Base-by-base conservation (phyloP, 1,140 invertebrate genomes). In the Trigoniulus corallinus region DNA sequence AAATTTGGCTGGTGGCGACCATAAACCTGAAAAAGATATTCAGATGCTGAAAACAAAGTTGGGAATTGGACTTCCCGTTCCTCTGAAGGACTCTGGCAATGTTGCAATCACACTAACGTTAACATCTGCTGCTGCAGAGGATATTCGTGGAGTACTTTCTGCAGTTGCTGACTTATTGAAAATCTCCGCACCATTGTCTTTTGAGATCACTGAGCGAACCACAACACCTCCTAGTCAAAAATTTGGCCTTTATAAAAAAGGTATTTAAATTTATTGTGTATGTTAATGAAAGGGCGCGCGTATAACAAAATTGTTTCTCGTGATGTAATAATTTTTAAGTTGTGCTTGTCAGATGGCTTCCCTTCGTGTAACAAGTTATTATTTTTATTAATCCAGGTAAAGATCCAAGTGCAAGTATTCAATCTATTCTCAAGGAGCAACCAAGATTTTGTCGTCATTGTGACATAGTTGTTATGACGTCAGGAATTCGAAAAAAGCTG, bases 81-180 rank as follows among this genome's bases (percentile, higher is more conserved):
- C 73, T 54, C 67, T 75, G 59, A 80, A 76, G 64, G 81, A 82
- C 59, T 76, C 75, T 51, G 83, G 81, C 57, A 87, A 93, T 69
- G 84, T 95, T 41, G 88, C 88, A 22, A 88, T 96, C 12, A 94
- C 89, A 3, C 69, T 97, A 53, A 95, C 89, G 3, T 66, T 94
- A 26, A 88, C 85, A 10, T 84, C 86, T 49, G 78, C 80, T 51
- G 85, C 87, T 48, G 85, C 88, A 12, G 86, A 94, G 69, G 88
- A 96, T 64, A 89, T 96, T 56, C 76, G 85, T 55, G 83, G 84
- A 44, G 87, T 95, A 51, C 71, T 97, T 22, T 77, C 84, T 57
- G 82, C 88, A 65, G 74, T 96, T 56, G 88, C 91, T 3, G 88
- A 91, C 64, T 79, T 96, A 58, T 67, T 96, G 50, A 84, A 91